Evolutionary conservation across 2,797 vertebrate genomes (phyloP), one percentile per base, ranked within the genome.

Genomic region (Chloroceryle inda): DNA sequence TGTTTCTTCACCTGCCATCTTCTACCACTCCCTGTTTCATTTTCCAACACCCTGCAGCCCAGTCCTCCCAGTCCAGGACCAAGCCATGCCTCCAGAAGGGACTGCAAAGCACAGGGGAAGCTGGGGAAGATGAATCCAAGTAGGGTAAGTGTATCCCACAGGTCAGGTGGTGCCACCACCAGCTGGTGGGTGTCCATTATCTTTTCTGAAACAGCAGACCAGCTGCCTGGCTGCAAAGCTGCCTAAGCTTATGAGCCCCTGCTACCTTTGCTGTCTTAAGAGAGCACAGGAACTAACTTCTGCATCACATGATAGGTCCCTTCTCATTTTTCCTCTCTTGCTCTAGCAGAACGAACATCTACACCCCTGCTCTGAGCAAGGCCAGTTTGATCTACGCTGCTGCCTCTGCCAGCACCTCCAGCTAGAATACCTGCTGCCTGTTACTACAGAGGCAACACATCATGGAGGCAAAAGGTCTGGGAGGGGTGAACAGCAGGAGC

Each of bases 401-500:
- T 0, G 2, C 49, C 49, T 77, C 47, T 76, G 49, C 53, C 73
- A 74, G 4, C 29, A 68, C 49, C 53, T 68, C 69, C 85, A 85
- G 35, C 82, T 84, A 2, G 9, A 75, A 3, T 17, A 78, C 22
- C 78, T 63, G 53, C 91, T 64, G 68, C n/a, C 44, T 80, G 27
- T 26, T 91, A 76, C 58, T 62, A 45, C 67, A 58, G 38, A 85
- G 77, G 69, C 35, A 87, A 66, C 33, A 24, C 44, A 76, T 37
- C 31, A 13, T 2, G 37, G 64, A 92, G 53, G 75, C 33, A 74
- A 85, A 90, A 72, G 66, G 76, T 47, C 59, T 68, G 64, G 85
- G 76, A 91, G 66, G 61, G 49, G 64, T 80, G 66, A 96, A 62
- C 88, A 94, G 94, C 85, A 84, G 89, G 85, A 90, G 73, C 63